Base-by-base conservation (phyloP, 2,113 vertebrate genomes). In the Megalops atlanticus region DNA sequence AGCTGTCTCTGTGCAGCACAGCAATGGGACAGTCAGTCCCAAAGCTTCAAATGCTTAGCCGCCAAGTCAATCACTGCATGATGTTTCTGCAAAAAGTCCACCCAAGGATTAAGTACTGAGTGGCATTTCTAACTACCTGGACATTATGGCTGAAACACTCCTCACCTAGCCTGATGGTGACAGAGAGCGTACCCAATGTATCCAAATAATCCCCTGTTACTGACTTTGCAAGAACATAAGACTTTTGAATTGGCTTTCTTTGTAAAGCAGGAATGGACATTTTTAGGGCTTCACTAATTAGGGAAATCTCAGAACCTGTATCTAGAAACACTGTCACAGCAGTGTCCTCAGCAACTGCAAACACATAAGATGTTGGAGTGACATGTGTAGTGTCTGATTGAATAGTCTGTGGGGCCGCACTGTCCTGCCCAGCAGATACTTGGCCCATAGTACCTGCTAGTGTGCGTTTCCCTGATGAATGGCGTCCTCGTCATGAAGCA, bases 171-270 rank as follows among this genome's bases (percentile, higher is more conserved):
- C 76, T 78, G 52, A 58, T 78, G 52, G 49, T 78, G 12, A 64
- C 76, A 41, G 80, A 27, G 45, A 81, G 27, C 43, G 52, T 80
- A 43, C 79, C 45, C 4, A 80, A 69, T n/a, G 21, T 39, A 41
- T 75, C 74, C 73, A 80, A 52, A 54, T 73, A 74, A 35, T 80
- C 68, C 49, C 78, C 78, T 49, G 78, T 80, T 69, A 80, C 68
- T 80, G 78, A 43, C 33, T 31, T 38, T 52, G 78, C 43, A 54
- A 74, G 35, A 12, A 80, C 43, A 52, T 80, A 21, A 73, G 78
- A 74, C 43, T 21, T 33, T n/a, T 80, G 68, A 31, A 54, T 80
- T 6, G 43, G 49, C 39, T 80, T 73, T 73, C 41, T 79, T 47
- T 64, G 45, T n/a, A 79, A 64, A 71, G 64, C 70, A 71, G 78